Conservation (phyloP, 2,888 invertebrate species). For the Adela reaumurella region DNA sequence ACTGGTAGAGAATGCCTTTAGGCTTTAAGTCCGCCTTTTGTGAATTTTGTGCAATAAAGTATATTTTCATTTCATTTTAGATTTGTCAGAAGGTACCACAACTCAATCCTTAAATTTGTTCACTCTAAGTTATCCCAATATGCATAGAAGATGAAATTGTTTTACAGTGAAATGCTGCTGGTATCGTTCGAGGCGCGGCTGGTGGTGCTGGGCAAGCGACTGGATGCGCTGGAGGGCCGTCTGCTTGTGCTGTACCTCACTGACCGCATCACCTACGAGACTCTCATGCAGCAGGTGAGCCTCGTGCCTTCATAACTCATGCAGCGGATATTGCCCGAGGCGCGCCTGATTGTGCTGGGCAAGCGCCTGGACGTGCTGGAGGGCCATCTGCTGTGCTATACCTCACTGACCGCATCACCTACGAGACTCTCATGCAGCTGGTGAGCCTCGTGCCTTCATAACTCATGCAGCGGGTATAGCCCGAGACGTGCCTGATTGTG, state of each 20-base stretch:
- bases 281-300: slow-evolving; percentile 85
- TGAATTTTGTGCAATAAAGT: no score
- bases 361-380: slow-evolving; percentile 86
- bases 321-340: slow-evolving; percentile 91
- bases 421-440: slow-evolving; percentile 92
- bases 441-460: no score
- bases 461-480: slow-evolving; percentile 85
- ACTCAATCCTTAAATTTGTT: slow-evolving; percentile 60
- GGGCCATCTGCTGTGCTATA: slow-evolving; percentile 88
- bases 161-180: slow-evolving; percentile 57
- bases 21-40: no score
- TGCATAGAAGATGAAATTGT: no score
- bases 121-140: no score
- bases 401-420: slow-evolving; percentile 98
- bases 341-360: slow-evolving; percentile 95
- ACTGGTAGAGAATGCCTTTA: no score
- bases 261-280: slow-evolving; percentile 97
- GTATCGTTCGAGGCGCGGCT: slow-evolving; percentile 99
- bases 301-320: no score
- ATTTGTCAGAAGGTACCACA: no score
- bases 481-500: slow-evolving; percentile 97
- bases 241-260: slow-evolving; percentile 97
- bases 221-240: slow-evolving; percentile 82
- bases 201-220: slow-evolving; percentile 92
- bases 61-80: no score